Evolutionary conservation across 2,888 invertebrate genomes (phyloP).

Genomic region (Trachelus stipa): DNA sequence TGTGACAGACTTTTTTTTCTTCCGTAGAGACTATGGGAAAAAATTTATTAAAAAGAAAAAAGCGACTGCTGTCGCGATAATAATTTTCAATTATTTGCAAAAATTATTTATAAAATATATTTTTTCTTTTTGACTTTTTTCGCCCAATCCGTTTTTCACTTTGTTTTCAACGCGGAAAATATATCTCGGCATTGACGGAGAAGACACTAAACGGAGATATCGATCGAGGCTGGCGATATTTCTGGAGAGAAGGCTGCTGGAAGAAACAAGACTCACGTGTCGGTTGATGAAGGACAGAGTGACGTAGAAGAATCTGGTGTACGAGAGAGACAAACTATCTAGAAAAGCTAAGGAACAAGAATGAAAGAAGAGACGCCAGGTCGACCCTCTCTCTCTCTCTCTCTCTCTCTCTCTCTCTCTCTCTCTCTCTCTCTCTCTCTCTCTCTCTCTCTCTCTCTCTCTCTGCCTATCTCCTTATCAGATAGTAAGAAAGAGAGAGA

Average conservation of each 20-base stretch:
- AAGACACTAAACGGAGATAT: not conserved
- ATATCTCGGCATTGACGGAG: not conserved
- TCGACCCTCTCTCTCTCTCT: not conserved
- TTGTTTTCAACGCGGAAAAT: not conserved
- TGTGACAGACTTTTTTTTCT: constrained; percentile 9
- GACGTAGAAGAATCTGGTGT: not conserved
- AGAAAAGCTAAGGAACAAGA: not conserved
- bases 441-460: not conserved
- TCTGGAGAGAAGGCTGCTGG: not conserved
- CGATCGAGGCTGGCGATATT: not conserved
- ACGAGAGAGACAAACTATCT: not conserved
- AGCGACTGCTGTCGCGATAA: not conserved
- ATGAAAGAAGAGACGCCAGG: not conserved
- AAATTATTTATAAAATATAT: too few relatives aligned
- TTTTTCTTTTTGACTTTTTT: too few relatives aligned
- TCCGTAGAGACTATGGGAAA: too few relatives aligned
- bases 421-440: not conserved
- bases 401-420: not conserved
- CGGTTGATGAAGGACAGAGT: not conserved
- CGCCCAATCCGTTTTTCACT: not conserved
- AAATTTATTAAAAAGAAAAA: not conserved
- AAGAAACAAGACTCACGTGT: not conserved
- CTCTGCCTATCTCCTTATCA: not conserved
- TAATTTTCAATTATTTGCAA: not conserved
- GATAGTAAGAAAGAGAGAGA: constrained; percentile 2